Conservation (phyloP, 2,113 vertebrate genomes). For the Scytalopus superciliaris region DNA sequence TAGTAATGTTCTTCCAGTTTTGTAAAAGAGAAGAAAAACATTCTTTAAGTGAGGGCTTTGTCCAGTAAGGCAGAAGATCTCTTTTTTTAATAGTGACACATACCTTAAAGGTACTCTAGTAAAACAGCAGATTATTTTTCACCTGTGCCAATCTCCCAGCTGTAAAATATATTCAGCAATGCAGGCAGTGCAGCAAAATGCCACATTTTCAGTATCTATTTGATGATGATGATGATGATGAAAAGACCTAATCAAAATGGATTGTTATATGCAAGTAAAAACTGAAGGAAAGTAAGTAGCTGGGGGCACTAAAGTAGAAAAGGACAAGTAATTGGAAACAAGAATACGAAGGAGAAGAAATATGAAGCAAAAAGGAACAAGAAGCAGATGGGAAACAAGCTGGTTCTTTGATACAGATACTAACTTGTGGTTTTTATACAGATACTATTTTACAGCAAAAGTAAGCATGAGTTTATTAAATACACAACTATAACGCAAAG, state of each 20-base stretch:
- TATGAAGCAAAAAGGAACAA: background rate
- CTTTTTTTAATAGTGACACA: background rate
- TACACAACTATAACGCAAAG: background rate
- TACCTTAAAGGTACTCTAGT: background rate
- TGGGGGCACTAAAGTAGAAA: background rate
- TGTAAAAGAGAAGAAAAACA: background rate
- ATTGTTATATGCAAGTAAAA: background rate
- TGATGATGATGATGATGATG: background rate
- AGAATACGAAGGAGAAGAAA: background rate
- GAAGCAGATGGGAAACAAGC: background rate
- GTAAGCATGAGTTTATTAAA: background rate
- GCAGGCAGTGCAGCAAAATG: background rate
- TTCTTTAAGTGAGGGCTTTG: background rate
- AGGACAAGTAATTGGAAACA: background rate
- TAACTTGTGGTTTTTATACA: background rate
- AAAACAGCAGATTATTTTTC: background rate
- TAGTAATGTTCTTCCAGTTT: background rate
- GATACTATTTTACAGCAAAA: background rate
- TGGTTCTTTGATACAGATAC: background rate
- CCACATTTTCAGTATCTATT: background rate
- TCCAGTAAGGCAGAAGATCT: background rate
- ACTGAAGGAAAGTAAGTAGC: background rate
- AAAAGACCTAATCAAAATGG: background rate
- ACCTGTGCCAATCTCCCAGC: background rate
- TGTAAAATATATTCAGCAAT: background rate